Percentiles rank a stretch among this genome's conserved stretches.
These are phyloP conservation scores for Eurytoma californica DNA, from an alignment of 2,888 invertebrate genomes.

Conservation along the genomic window DNA sequence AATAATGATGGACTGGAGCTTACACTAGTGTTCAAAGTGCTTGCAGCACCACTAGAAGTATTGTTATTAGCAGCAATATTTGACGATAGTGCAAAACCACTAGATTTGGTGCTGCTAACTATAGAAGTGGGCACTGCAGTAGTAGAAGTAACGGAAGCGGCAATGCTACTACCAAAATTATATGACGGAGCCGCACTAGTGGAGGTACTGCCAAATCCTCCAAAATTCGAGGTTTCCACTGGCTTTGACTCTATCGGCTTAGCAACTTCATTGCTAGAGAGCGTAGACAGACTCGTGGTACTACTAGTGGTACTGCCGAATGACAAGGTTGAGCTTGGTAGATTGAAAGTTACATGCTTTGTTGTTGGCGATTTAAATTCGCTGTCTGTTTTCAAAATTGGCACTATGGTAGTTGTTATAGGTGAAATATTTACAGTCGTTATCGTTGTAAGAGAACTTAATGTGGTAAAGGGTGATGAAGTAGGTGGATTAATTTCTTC, in stretches of 20 bases:
- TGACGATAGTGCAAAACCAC: constrained; percentile 2
- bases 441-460: constrained; percentile 68
- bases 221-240: background rate
- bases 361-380: constrained; percentile 55
- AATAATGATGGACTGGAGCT: background rate
- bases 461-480: constrained; percentile 57
- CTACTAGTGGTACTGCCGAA: constrained; percentile 1
- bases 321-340: constrained; percentile 57
- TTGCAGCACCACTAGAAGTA: background rate
- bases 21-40: background rate
- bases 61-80: background rate
- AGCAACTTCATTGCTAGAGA: background rate
- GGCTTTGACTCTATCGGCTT: too few species aligned
- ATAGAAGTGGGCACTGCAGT: background rate
- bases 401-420: constrained; percentile 67
- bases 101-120: background rate
- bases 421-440: constrained; percentile 70
- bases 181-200: constrained; percentile 5
- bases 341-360: constrained; percentile 67
- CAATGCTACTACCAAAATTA: constrained; percentile 5
- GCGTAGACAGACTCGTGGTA: background rate
- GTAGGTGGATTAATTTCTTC: constrained; percentile 63
- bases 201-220: constrained; percentile 27
- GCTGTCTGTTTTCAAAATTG: constrained; percentile 62
- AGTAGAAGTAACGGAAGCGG: background rate